Conservation (phyloP, 2,888 invertebrate species). For the Drosophila monieri region DNA sequence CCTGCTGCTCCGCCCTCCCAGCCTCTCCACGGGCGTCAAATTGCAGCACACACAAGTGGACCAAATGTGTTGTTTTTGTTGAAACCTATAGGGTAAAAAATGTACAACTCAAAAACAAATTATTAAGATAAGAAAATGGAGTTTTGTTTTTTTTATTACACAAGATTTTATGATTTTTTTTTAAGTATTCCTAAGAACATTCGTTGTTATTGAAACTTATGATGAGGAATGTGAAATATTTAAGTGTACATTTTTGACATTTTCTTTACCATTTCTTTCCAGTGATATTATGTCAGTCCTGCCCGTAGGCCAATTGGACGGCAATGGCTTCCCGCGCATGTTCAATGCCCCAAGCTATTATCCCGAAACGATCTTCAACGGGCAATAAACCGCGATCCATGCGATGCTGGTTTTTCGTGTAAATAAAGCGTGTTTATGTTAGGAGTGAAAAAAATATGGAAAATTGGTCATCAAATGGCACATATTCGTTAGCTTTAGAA, state of each 20-base stretch:
- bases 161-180: background rate
- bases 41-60: constrained; percentile 56
- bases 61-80: constrained; percentile 31
- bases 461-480: constrained; percentile 68
- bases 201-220: background rate
- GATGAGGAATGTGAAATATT: background rate
- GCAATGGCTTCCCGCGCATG: constrained; percentile 83
- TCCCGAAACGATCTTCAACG: constrained; percentile 83
- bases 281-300: constrained; percentile 83
- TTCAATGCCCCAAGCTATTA: constrained; percentile 84
- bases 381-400: constrained; percentile 68
- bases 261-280: constrained; percentile 24
- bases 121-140: background rate
- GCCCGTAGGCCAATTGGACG: constrained; percentile 83
- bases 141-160: background rate
- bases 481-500: constrained; percentile 53
- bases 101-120: constrained; percentile 4
- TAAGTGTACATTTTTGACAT: background rate
- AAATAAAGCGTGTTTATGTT: constrained; percentile 47
- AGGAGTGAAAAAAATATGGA: constrained; percentile 47
- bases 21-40: constrained; percentile 59
- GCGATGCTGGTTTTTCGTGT: constrained; percentile 54
- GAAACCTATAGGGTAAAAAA: constrained; percentile 9
- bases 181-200: background rate
- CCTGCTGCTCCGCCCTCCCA: constrained; percentile 59